Percentiles rank a stretch among this genome's conserved stretches.
phyloP scores from a whole-genome alignment of 1,140 invertebrate genomes.

The Ylistrum balloti region DNA sequence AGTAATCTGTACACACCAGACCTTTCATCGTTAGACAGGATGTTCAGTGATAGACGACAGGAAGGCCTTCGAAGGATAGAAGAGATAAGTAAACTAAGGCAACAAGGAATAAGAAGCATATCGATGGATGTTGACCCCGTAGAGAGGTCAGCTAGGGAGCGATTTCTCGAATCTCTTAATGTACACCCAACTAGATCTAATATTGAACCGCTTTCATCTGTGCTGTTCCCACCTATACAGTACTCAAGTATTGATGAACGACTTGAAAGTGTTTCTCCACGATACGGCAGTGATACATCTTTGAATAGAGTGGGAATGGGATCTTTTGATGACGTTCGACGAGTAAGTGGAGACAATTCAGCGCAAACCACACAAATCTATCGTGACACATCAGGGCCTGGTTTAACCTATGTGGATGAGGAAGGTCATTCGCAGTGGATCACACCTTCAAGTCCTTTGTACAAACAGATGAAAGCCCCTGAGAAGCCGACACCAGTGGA shows the following conservation, averaged over 20 bases:
- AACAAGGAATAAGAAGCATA: not conserved
- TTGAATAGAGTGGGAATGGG: not conserved
- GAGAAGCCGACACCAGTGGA: not conserved
- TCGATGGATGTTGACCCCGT: not conserved
- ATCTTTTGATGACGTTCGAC: not conserved
- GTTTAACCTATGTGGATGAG: constrained; percentile 21
- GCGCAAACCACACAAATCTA: not conserved
- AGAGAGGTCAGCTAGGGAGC: not conserved
- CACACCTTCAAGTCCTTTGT: constrained; percentile 45
- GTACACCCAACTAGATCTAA: not conserved
- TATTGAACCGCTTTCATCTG: not conserved
- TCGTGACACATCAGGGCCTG: not conserved
- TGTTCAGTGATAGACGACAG: not conserved
- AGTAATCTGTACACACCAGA: not conserved
- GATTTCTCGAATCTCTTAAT: not conserved
- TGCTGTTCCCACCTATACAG: not conserved
- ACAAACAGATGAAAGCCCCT: not conserved
- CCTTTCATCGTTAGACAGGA: not conserved
- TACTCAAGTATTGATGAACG: not conserved
- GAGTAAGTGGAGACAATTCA: not conserved
- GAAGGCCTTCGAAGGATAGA: not conserved
- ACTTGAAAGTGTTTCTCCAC: not conserved
- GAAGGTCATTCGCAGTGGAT: constrained; percentile 48
- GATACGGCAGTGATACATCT: constrained; percentile 1
- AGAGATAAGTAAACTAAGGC: not conserved